Conservation (phyloP, 2,888 invertebrate genomes). For the Arrhopalites spinosus region DNA sequence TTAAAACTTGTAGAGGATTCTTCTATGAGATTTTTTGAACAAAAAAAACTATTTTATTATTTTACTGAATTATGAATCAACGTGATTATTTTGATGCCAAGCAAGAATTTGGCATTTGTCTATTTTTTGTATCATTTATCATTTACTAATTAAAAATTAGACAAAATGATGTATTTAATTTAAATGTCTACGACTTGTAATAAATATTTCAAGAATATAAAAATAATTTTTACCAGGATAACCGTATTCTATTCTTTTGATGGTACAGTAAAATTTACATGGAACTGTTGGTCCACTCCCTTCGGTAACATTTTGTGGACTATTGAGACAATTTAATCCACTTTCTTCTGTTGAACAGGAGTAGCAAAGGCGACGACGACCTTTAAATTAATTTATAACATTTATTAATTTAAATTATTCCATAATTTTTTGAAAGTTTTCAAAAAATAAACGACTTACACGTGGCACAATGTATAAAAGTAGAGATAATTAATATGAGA, state of each 20-base stretch:
- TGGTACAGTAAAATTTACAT: constrained; percentile 33
- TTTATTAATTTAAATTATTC: too few species aligned
- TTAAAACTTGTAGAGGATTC: not conserved
- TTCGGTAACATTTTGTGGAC: constrained; percentile 36
- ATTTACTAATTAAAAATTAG: constrained; percentile 2
- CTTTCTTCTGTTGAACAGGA: constrained; percentile 27
- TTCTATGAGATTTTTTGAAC: too few species aligned
- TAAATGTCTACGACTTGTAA: not conserved
- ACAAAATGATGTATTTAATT: not conserved
- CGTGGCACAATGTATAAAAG: too few species aligned
- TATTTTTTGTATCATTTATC: too few species aligned
- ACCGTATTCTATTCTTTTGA: constrained; percentile 28
- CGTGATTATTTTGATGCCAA: too few species aligned
- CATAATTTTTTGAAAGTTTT: too few species aligned
- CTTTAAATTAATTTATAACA: too few species aligned
- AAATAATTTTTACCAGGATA: not conserved
- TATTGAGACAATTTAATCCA: constrained; percentile 34
- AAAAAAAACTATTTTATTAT: too few species aligned
- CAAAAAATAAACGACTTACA: too few species aligned
- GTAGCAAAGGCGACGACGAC: constrained; percentile 26
- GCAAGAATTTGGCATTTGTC: too few species aligned
- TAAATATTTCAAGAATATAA: not conserved
- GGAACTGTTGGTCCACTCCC: constrained; percentile 25
- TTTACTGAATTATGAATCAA: too few species aligned
- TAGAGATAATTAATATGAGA: too few species aligned